Percentiles rank a stretch among this genome's conserved stretches.
These are phyloP conservation scores for Galleria mellonella DNA, from an alignment of 1,140 invertebrate genomes.

Conservation along the genomic window DNA sequence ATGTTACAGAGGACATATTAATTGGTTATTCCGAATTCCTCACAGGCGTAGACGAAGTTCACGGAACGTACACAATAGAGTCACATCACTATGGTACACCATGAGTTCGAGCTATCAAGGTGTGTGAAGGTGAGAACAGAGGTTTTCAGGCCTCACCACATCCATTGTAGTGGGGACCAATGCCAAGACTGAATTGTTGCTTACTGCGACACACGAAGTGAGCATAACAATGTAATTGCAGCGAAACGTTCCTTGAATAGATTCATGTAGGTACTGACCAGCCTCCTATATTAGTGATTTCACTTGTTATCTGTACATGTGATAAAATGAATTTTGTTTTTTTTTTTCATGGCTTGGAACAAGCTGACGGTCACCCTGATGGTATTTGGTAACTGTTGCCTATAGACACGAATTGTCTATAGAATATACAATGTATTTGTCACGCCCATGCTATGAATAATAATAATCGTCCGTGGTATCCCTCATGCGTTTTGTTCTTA, in stretches of 20 bases:
- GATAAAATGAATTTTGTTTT: conserved; percentile 5
- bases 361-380: no score
- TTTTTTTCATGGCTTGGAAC: no score
- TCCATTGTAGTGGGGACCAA: conserved; percentile 55
- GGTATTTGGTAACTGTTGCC: no score
- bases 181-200: conserved; percentile 56
- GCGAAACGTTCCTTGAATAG: conserved; percentile 71
- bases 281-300: conserved; percentile 18
- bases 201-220: conserved; percentile 65
- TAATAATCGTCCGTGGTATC: no score
- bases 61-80: conserved; percentile 10
- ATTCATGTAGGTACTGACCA: conserved; percentile 39
- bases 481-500: no score
- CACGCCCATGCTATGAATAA: no score
- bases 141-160: conserved; percentile 31
- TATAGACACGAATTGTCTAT: no score
- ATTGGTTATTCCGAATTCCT: conserved; percentile 18
- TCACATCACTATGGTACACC: conserved; percentile 48
- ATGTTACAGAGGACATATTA: conserved; percentile 68
- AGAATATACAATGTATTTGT: no score
- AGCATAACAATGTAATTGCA: conserved; percentile 71
- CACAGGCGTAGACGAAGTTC: conserved; percentile 10
- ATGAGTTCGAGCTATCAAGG: conserved; percentile 21
- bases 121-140: conserved; percentile 21
- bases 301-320: no score